These are phyloP conservation scores for Philonicus albiceps DNA, from an alignment of 2,888 invertebrate species.

Conservation along the genomic window DNA sequence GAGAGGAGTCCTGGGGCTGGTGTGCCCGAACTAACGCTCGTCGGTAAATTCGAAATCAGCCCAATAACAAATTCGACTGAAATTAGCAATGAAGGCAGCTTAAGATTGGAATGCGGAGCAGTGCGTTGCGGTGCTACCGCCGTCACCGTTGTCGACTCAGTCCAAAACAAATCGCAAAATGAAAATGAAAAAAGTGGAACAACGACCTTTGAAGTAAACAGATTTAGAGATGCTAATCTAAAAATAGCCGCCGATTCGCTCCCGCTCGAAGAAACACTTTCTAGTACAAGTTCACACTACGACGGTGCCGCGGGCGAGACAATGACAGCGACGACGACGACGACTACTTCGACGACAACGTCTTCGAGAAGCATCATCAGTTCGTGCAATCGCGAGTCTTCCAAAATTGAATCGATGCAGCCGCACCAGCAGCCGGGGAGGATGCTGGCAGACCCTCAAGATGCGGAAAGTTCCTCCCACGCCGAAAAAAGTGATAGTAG, in stretches of 20 bases:
- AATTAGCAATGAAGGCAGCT: slow-evolving; percentile 4
- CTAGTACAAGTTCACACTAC: slow-evolving; percentile 38
- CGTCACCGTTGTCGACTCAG: not conserved
- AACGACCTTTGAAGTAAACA: slow-evolving; percentile 38
- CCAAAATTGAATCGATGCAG: slow-evolving; percentile 6
- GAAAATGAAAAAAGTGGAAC: slow-evolving; percentile 15
- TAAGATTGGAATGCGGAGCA: not conserved
- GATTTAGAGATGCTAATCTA: slow-evolving; percentile 8
- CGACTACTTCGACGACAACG: not conserved
- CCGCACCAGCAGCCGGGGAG: not conserved
- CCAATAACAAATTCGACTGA: slow-evolving; percentile 1
- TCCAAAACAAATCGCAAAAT: slow-evolving; percentile 8
- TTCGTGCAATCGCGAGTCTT: slow-evolving; percentile 6
- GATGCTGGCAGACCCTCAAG: not conserved
- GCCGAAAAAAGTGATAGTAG: not conserved
- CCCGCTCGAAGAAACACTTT: slow-evolving; percentile 28
- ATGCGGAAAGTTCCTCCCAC: not conserved
- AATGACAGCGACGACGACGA: not conserved
- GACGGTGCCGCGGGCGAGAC: not conserved
- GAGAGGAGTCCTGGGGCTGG: not conserved
- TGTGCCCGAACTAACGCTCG: not conserved
- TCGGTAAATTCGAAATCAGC: slow-evolving; percentile 16
- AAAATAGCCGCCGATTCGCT: slow-evolving; percentile 5
- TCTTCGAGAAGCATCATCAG: not conserved
- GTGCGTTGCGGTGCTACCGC: not conserved